Evolutionary conservation across 2,113 vertebrate genomes (phyloP).

Genomic region (Delphinapterus leucas): DNA sequence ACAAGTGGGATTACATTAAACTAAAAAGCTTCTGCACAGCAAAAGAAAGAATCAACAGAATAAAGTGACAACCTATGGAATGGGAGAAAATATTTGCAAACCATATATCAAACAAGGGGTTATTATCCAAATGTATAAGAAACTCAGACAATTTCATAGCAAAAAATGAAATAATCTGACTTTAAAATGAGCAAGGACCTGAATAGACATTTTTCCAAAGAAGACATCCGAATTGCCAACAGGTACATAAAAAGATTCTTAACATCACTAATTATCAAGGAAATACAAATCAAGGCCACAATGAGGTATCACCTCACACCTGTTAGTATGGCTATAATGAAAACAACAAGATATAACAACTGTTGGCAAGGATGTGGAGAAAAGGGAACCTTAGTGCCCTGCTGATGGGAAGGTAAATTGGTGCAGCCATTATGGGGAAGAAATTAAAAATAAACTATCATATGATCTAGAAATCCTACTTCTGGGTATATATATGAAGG

Average conservation of each 20-base stretch:
- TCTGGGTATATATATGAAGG: background rate
- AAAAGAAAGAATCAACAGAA: background rate
- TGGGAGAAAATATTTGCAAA: background rate
- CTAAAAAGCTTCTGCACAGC: background rate
- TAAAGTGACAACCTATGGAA: background rate
- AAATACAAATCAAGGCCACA: background rate
- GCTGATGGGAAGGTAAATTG: background rate
- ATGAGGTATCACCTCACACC: background rate
- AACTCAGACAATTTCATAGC: background rate
- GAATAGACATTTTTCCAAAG: background rate
- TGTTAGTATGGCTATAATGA: background rate
- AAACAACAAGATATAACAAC: background rate
- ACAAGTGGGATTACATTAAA: too few relatives aligned
- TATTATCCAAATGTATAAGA: background rate
- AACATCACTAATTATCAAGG: background rate
- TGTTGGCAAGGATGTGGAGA: background rate
- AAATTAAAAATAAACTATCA: background rate
- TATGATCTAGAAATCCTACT: background rate
- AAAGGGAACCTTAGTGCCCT: background rate
- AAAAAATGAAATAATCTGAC: background rate
- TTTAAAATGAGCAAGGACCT: background rate
- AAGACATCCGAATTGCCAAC: background rate
- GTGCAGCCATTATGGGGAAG: background rate
- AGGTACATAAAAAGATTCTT: background rate
- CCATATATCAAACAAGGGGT: background rate